Base-by-base conservation (phyloP, 2,113 vertebrate species). In the Mohoua ochrocephala region DNA sequence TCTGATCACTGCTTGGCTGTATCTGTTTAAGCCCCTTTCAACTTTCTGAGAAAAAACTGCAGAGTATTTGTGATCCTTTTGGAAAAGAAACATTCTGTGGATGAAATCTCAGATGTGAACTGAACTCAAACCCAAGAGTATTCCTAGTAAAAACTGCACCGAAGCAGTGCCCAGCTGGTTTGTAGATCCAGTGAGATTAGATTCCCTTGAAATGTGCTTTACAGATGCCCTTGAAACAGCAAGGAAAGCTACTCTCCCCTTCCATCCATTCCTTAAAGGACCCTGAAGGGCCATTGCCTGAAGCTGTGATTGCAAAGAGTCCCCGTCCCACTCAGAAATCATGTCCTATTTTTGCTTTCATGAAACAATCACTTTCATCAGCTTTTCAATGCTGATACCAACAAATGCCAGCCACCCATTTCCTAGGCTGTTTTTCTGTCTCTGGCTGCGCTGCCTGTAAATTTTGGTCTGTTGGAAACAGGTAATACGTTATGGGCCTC, bases 251-350 rank as follows among this genome's bases (percentile, higher is more conserved):
- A 13, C 47, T 35, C 81, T 54, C 19, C 30, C 35, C 33, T 61
- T 26, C 19, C 2, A 11, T 15, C 13, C 11, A 67, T 71, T 91
- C 11, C 44, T 74, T 52, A 52, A 47, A 60, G 39, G 37, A 93
- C 22, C 18, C 14, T 1, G 5, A 76, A 76, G 14, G 35, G n/a
- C 50, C 18, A 45, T 11, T 0, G 0, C 56, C 57, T n/a, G 54
- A 33, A 47, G 68, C 33, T 57, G 50, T 2, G 4, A 13, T 14
- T 84, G 26, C 47, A 61, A 52, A 42, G 41, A 53, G 67, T 30
- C 11, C 21, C 37, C 31, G 4, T 69, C 61, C 63, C 37, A 41
- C 67, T 53, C 53, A 49, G 76, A 73, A 89, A 60, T n/a, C 2
- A 35, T 21, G 24, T 24, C n/a, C 54, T 52, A 3, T 30, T 80